Percentiles rank a stretch among this genome's conserved stretches.
Evolutionary conservation across 2,113 vertebrate genomes (phyloP).

Genomic region (Hystrix cristata): DNA sequence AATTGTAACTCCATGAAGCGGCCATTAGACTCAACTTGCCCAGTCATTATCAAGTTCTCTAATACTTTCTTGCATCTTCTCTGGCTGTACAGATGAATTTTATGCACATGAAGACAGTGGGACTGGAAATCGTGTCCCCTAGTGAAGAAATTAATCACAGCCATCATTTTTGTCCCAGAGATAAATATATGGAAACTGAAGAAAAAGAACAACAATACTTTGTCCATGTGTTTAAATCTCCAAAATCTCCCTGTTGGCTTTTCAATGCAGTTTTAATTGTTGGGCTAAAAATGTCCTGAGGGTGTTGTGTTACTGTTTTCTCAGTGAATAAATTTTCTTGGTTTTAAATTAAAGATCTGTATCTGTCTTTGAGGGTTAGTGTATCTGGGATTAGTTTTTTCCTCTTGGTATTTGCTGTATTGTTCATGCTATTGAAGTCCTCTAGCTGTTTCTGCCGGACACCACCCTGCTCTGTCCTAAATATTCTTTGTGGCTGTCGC

Average conservation of each 20-base stretch:
- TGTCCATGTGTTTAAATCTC: slow-evolving; percentile 75
- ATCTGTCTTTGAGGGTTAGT: slow-evolving; percentile 78
- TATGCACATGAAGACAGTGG: slow-evolving; percentile 73
- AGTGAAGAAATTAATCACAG: slow-evolving; percentile 79
- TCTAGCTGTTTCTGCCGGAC: slow-evolving; percentile 61
- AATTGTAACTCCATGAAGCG: background rate
- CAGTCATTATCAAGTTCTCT: background rate
- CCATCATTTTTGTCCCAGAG: slow-evolving; percentile 78
- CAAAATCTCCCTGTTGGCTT: slow-evolving; percentile 77
- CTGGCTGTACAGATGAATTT: slow-evolving; percentile 62
- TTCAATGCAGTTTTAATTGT: slow-evolving; percentile 87
- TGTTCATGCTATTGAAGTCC: slow-evolving; percentile 71
- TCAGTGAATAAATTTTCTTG: slow-evolving; percentile 84
- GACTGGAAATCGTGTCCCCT: slow-evolving; percentile 77
- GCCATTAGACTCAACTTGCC: background rate
- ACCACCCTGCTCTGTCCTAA: slow-evolving; percentile 24
- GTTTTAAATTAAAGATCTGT: slow-evolving; percentile 89
- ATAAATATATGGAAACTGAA: slow-evolving; percentile 77
- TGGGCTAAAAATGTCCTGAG: slow-evolving; percentile 76
- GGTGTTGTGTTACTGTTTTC: slow-evolving; percentile 83
- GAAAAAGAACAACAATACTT: slow-evolving; percentile 69
- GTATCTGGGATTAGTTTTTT: slow-evolving; percentile 50
- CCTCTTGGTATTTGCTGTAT: slow-evolving; percentile 70
- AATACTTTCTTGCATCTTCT: background rate
- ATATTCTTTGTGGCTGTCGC: slow-evolving; percentile 18